These are phyloP conservation scores for Blomia tropicalis DNA, from an alignment of 2,888 invertebrate genomes.

Conservation along the genomic window DNA sequence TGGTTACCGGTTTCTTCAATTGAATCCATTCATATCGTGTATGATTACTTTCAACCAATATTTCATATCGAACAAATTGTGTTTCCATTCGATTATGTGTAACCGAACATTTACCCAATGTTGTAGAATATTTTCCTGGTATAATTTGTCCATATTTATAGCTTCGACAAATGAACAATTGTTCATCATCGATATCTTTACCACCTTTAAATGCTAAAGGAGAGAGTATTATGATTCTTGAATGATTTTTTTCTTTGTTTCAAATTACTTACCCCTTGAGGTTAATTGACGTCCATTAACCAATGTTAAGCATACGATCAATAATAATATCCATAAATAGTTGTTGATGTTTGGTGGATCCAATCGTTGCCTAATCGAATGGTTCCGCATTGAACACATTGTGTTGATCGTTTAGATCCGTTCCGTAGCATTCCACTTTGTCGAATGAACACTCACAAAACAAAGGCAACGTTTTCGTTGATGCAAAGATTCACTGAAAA, in stretches of 20 bases:
- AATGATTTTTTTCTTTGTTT: background rate
- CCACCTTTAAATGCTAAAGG: slow-evolving; percentile 16
- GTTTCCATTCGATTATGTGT: slow-evolving; percentile 10
- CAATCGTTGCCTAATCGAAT: too few species aligned
- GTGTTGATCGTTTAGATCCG: too few species aligned
- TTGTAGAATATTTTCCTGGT: slow-evolving; percentile 18
- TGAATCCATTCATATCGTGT: slow-evolving; percentile 14
- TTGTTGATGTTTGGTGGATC: too few species aligned
- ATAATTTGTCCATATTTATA: slow-evolving; percentile 11
- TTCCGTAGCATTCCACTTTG: too few species aligned
- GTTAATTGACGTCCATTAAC: background rate
- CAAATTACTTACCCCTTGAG: slow-evolving; percentile 1
- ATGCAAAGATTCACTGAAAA: too few species aligned
- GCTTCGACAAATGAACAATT: slow-evolving; percentile 15
- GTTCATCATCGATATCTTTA: slow-evolving; percentile 16
- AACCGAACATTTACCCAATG: slow-evolving; percentile 14
- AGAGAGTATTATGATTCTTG: background rate
- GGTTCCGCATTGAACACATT: too few species aligned
- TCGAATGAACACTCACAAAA: too few species aligned
- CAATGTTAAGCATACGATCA: too few species aligned
- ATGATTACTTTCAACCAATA: background rate
- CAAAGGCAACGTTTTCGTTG: too few species aligned
- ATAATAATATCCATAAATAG: too few species aligned
- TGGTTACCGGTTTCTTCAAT: slow-evolving; percentile 6
- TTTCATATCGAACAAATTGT: slow-evolving; percentile 12